A percentile compares a stretch with the other conserved stretches of the same genome.
Evolutionary conservation across 2,797 vertebrate genomes (phyloP).

Genomic region (Sebastolobus alascanus): DNA sequence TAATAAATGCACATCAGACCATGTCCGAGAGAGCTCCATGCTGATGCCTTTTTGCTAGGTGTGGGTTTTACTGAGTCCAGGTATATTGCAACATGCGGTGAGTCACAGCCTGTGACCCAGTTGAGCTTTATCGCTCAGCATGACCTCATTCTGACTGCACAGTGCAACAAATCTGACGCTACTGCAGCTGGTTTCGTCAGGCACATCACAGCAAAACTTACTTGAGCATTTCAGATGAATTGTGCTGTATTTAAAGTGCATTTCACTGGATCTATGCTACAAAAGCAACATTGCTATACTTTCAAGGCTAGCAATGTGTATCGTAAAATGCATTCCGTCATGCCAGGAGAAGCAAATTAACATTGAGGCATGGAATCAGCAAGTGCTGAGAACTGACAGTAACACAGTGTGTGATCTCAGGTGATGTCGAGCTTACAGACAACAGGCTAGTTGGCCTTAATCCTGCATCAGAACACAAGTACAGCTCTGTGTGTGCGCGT

Average conservation of each 20-base stretch:
- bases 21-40: conserved; percentile 4
- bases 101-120: conserved; percentile 75
- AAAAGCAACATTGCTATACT: neutral
- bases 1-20: neutral
- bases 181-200: conserved; percentile 36
- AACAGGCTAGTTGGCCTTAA: conserved; percentile 70
- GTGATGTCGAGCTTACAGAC: conserved; percentile 58
- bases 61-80: conserved; percentile 53
- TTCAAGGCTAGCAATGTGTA: neutral
- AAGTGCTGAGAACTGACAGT: neutral
- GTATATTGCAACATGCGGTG: conserved; percentile 53
- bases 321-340: neutral
- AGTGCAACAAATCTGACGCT: conserved; percentile 52
- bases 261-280: neutral
- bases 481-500: conserved; percentile 5
- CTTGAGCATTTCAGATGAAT: neutral
- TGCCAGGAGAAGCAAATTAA: neutral
- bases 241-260: neutral
- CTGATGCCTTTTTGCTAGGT: conserved; percentile 10
- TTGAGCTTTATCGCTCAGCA: conserved; percentile 67
- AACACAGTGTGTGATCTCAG: conserved; percentile 46
- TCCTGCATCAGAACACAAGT: conserved; percentile 49
- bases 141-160: conserved; percentile 74
- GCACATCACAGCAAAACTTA: neutral
- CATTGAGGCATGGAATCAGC: neutral